Evolutionary conservation across 2,888 invertebrate genomes (phyloP).

Genomic region (Lagria hirta): DNA sequence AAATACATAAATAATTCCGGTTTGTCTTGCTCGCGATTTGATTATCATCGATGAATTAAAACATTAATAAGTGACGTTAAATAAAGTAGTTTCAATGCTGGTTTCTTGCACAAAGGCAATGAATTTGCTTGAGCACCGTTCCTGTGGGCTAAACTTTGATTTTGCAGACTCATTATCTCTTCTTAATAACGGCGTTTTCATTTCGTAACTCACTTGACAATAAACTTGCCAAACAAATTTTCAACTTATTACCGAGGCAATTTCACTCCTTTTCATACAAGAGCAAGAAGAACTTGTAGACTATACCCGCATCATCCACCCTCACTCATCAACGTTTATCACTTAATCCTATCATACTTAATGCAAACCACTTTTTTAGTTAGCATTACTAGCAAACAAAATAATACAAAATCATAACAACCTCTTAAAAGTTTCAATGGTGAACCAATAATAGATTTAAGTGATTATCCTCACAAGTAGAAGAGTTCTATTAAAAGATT

Average conservation of each 20-base stretch:
- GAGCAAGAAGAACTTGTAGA: constrained; percentile 1
- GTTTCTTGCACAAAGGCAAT: constrained; percentile 12
- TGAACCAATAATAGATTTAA: no score
- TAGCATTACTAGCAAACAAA: no score
- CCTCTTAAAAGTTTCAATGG: no score
- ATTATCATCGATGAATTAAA: constrained; percentile 8
- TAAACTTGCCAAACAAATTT: constrained; percentile 17
- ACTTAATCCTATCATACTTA: no score
- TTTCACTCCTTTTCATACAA: constrained; percentile 8
- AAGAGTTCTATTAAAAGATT: no score
- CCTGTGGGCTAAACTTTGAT: constrained; percentile 27
- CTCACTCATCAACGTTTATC: background rate
- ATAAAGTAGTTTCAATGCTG: constrained; percentile 15
- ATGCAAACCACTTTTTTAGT: no score
- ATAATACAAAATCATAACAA: no score
- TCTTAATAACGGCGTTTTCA: constrained; percentile 5
- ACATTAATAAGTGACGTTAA: constrained; percentile 15
- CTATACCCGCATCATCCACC: constrained; percentile 12
- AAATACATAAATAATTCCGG: constrained; percentile 18
- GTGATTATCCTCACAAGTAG: no score
- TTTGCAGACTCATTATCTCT: constrained; percentile 27
- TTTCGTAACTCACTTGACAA: constrained; percentile 13
- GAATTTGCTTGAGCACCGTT: constrained; percentile 13
- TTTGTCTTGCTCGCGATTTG: constrained; percentile 7
- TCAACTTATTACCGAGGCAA: constrained; percentile 3